Evolutionary conservation across 2,797 vertebrate species (phyloP).

Genomic region (Lepilemur septentrionalis): DNA sequence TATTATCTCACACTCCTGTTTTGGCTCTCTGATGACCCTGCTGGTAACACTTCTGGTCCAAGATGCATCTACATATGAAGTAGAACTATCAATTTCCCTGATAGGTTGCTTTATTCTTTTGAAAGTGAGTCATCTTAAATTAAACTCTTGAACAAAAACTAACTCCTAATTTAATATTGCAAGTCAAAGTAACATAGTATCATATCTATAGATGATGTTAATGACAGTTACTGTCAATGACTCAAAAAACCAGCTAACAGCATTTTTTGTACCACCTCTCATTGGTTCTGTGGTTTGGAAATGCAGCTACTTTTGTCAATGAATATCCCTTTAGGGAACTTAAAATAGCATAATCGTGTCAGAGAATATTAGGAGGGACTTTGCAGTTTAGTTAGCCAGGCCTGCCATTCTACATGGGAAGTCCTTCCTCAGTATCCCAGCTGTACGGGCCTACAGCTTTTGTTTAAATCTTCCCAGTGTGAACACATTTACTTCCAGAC

Average conservation of each 20-base stretch:
- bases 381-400: not conserved
- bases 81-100: not conserved
- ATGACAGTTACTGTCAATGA: not conserved
- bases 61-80: not conserved
- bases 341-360: not conserved
- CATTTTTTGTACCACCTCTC: not conserved
- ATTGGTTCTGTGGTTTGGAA: not conserved
- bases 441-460: not conserved
- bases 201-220: not conserved
- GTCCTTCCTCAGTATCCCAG: not conserved
- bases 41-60: not conserved
- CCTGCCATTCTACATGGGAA: not conserved
- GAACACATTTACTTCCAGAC: not conserved
- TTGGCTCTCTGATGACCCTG: not conserved
- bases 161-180: not conserved
- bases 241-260: not conserved
- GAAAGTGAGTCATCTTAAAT: not conserved
- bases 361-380: not conserved
- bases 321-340: not conserved
- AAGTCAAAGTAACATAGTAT: not conserved
- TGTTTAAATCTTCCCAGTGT: not conserved
- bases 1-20: not conserved
- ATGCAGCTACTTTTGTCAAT: not conserved
- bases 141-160: conserved; percentile 39
- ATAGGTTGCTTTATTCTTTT: conserved; percentile 19